Evolutionary conservation across 2,888 invertebrate genomes (phyloP).

Genomic region (Melikaiella ostensackeni): DNA sequence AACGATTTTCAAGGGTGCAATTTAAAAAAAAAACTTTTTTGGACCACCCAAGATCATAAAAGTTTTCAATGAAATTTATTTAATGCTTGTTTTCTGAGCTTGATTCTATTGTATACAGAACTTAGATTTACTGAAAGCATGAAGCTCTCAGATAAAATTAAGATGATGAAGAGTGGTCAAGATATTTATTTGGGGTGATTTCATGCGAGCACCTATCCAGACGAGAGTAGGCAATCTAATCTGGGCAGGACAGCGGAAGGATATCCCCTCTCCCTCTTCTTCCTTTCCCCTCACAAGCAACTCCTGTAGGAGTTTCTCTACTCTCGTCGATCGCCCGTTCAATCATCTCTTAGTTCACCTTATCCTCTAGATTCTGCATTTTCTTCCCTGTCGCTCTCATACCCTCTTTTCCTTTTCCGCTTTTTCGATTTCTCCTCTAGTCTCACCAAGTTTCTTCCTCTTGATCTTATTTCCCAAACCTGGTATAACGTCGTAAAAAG

Average conservation of each 20-base stretch:
- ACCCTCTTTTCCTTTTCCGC: neutral
- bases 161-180: conserved; percentile 18
- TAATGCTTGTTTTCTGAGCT: neutral
- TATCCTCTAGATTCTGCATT: conserved; percentile 30
- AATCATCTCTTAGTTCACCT: conserved; percentile 60
- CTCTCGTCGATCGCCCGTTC: conserved; percentile 67
- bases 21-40: no score
- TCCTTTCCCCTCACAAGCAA: conserved; percentile 31
- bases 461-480: conserved; percentile 42
- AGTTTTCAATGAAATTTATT: neutral
- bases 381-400: conserved; percentile 40
- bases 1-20: no score
- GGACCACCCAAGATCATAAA: no score
- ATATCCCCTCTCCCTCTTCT: conserved; percentile 50
- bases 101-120: neutral
- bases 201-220: conserved; percentile 19
- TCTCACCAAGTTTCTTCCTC: conserved; percentile 29
- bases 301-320: conserved; percentile 53
- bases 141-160: neutral
- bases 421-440: conserved; percentile 35
- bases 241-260: conserved; percentile 63
- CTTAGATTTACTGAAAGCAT: neutral
- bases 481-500: conserved; percentile 48
- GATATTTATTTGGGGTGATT: conserved; percentile 36
- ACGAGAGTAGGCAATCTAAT: conserved; percentile 71